Evolutionary conservation across 2,888 invertebrate genomes (phyloP).

Genomic region (Zhuqinia jingwanae): DNA sequence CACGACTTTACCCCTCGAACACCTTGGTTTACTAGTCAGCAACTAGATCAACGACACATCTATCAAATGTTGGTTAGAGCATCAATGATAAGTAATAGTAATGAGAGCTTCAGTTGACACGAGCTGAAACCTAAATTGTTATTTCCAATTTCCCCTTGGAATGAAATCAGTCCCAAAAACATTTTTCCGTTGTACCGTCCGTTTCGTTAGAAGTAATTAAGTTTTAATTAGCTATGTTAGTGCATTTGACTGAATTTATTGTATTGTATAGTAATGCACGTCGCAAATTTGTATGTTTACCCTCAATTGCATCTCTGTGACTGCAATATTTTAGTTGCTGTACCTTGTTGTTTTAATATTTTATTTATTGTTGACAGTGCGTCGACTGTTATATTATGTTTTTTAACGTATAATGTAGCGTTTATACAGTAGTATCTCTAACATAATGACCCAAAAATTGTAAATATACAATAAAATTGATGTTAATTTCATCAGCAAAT

Average conservation of each 20-base stretch:
- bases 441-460: no score
- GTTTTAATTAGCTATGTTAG: no score
- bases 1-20: constrained; percentile 61
- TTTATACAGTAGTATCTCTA: no score
- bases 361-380: no score
- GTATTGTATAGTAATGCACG: neutral
- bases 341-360: no score
- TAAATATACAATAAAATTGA: no score
- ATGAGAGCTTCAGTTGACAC: constrained; percentile 54
- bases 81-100: constrained; percentile 69
- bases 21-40: constrained; percentile 73
- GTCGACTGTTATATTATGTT: no score
- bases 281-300: neutral
- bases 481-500: no score
- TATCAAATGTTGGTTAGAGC: constrained; percentile 76
- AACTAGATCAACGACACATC: constrained; percentile 70
- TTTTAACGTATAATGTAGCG: no score
- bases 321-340: neutral
- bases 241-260: neutral
- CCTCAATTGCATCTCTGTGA: neutral
- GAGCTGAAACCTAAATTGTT: constrained; percentile 44
- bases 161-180: neutral
- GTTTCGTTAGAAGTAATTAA: neutral
- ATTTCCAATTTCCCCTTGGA: constrained; percentile 41
- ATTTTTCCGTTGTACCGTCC: constrained; percentile 32